These are phyloP conservation scores for Thecocarcelia acutangulata DNA, from an alignment of 2,888 invertebrate genomes.

Conservation along the genomic window DNA sequence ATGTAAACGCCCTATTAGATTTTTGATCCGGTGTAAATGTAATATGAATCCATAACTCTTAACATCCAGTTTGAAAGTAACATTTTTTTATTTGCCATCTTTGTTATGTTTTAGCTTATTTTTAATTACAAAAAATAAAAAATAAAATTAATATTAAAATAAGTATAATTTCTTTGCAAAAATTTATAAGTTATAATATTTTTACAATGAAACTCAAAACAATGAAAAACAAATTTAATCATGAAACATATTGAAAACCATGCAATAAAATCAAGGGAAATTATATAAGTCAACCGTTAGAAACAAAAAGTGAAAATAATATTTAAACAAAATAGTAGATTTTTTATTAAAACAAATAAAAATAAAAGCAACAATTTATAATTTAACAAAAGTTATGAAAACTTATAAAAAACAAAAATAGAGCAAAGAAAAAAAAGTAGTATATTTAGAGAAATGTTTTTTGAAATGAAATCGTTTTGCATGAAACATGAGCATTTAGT, in stretches of 20 bases:
- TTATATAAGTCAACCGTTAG: constrained; percentile 66
- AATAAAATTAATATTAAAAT: not conserved
- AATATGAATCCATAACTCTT: not conserved
- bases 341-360: constrained; percentile 61
- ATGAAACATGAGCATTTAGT: constrained; percentile 31
- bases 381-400: constrained; percentile 47
- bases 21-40: too few species aligned
- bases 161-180: not conserved
- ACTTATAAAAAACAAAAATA: constrained; percentile 5
- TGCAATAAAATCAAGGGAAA: constrained; percentile 70
- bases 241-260: constrained; percentile 69
- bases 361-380: constrained; percentile 54
- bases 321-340: constrained; percentile 66
- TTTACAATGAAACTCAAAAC: constrained; percentile 62
- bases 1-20: too few species aligned
- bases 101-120: not conserved
- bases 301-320: constrained; percentile 54
- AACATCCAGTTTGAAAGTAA: not conserved
- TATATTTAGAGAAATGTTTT: constrained; percentile 65
- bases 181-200: not conserved
- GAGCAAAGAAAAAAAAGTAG: constrained; percentile 38
- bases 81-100: not conserved
- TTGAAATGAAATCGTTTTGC: constrained; percentile 55
- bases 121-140: not conserved
- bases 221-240: constrained; percentile 62